A percentile compares a stretch with the other conserved stretches of the same genome.
These are phyloP conservation scores for Athene cunicularia DNA, from an alignment of 2,113 vertebrate genomes.

Conservation along the genomic window DNA sequence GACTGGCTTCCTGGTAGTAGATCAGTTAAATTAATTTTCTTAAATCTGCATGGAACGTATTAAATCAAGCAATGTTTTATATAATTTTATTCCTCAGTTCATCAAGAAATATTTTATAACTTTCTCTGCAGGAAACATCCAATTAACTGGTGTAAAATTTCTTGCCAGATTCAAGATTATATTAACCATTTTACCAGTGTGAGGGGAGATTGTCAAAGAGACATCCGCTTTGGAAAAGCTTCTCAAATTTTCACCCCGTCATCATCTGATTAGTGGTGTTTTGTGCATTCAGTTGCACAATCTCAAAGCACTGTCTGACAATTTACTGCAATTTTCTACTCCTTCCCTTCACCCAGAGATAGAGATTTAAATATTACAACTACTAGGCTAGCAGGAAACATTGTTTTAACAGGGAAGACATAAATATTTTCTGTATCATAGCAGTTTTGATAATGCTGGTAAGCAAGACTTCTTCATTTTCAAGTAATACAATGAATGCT, in stretches of 20 bases:
- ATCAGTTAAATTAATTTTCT: neutral
- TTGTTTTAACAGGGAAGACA: neutral
- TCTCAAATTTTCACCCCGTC: neutral
- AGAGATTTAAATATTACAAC: neutral
- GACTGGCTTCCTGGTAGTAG: neutral
- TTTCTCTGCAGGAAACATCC: neutral
- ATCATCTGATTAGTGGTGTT: neutral
- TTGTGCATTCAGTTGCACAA: neutral
- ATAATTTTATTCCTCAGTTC: neutral
- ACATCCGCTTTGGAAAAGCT: neutral
- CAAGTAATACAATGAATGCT: neutral
- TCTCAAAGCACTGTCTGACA: neutral
- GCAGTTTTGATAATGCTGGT: neutral
- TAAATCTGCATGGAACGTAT: neutral
- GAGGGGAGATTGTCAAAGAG: neutral
- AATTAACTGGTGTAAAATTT: neutral
- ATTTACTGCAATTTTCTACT: neutral
- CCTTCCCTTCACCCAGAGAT: neutral
- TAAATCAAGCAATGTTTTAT: neutral
- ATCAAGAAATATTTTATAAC: neutral
- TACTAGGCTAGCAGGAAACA: neutral
- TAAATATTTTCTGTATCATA: neutral
- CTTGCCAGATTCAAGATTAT: neutral
- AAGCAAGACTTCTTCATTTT: neutral
- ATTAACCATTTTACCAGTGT: neutral